These are phyloP conservation scores for Mactra quadrangularis DNA, from an alignment of 1,140 invertebrate genomes.

Conservation along the genomic window DNA sequence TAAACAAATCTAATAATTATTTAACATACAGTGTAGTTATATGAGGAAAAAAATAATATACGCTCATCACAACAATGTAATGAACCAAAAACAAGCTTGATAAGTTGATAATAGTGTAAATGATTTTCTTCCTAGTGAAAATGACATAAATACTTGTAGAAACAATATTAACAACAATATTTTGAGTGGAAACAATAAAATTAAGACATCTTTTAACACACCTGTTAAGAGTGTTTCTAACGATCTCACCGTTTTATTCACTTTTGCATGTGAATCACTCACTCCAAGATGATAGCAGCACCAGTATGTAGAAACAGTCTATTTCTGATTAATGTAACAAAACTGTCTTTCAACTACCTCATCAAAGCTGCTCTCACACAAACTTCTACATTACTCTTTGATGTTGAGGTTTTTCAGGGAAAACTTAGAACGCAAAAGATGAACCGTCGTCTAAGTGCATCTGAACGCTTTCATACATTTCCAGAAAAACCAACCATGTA, in stretches of 20 bases:
- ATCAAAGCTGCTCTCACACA: conserved; percentile 31
- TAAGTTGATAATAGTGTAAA: too few species aligned
- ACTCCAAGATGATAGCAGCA: too few species aligned
- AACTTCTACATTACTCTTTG: conserved; percentile 1
- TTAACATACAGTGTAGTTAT: too few species aligned
- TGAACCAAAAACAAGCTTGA: too few species aligned
- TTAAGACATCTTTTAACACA: not conserved
- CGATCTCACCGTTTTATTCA: conserved; percentile 6
- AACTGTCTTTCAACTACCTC: not conserved
- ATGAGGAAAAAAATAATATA: too few species aligned
- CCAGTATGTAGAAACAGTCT: not conserved
- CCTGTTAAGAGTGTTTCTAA: conserved; percentile 30
- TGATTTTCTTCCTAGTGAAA: too few species aligned
- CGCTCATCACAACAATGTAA: too few species aligned
- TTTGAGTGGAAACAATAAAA: conserved; percentile 24
- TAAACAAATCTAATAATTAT: too few species aligned
- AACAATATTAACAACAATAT: not conserved
- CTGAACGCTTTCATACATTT: too few species aligned
- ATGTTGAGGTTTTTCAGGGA: not conserved
- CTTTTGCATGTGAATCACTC: conserved; percentile 14
- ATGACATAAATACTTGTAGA: not conserved
- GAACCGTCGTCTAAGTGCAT: too few species aligned
- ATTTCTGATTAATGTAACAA: conserved; percentile 6
- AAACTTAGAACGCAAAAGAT: too few species aligned
- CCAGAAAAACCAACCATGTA: too few species aligned